Evolutionary conservation across 2,888 invertebrate genomes (phyloP).

Genomic region (Meteorus colon): DNA sequence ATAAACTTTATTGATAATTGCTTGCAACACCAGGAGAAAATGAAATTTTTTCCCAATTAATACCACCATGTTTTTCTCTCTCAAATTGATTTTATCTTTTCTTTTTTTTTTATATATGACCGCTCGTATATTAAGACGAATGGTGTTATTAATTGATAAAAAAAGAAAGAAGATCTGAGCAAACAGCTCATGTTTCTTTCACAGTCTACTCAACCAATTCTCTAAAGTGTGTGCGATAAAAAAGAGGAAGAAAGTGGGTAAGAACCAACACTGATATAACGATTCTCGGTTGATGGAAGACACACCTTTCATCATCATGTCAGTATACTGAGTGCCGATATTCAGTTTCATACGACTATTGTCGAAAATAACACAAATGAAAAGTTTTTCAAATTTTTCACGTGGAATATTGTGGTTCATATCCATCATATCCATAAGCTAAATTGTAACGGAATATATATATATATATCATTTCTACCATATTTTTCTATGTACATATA

Average conservation of each 20-base stretch:
- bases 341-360: background rate
- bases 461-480: background rate
- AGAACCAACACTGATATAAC: background rate
- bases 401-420: too few species aligned
- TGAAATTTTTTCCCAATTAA: background rate
- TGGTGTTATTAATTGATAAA: background rate
- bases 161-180: background rate
- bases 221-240: conserved; percentile 12
- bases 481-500: background rate
- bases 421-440: too few species aligned
- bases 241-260: background rate
- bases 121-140: background rate
- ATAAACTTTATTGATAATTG: too few species aligned
- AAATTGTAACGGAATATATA: background rate
- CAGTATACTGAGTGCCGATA: conserved; percentile 5
- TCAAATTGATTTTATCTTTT: background rate
- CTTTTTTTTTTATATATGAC: background rate
- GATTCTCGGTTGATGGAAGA: background rate
- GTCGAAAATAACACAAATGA: background rate
- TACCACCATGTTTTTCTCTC: background rate
- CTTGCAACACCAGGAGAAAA: background rate
- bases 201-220: conserved; percentile 19
- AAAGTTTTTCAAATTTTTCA: conserved; percentile 1
- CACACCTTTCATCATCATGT: conserved; percentile 11
- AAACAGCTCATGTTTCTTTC: conserved; percentile 26